These are phyloP conservation scores for Thalassoma bifasciatum DNA, from an alignment of 2,113 vertebrate species.

Conservation along the genomic window DNA sequence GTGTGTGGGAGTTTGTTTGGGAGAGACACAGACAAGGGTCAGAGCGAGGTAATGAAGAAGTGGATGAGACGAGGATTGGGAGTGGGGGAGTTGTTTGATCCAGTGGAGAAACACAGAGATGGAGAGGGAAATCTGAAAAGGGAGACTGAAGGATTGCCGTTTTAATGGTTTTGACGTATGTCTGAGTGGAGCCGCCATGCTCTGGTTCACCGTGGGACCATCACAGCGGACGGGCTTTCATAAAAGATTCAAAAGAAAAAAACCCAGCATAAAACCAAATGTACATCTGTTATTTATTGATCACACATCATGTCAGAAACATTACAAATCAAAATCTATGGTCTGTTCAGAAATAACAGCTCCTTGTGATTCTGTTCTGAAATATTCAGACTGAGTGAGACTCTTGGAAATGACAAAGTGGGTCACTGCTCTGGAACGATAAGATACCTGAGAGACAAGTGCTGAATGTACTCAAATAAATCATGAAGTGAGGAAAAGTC, in stretches of 20 bases:
- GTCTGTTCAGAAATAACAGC: background rate
- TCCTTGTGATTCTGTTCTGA: background rate
- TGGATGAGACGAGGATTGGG: slow-evolving; percentile 32
- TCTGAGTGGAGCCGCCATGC: background rate
- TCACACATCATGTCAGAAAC: background rate
- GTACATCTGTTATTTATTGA: background rate
- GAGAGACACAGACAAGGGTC: slow-evolving; percentile 15
- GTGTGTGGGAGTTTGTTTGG: background rate
- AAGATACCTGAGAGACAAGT: background rate
- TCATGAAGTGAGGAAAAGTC: background rate
- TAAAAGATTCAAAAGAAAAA: slow-evolving; percentile 10
- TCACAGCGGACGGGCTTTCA: slow-evolving; percentile 10
- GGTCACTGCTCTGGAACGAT: background rate
- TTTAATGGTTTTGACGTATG: slow-evolving; percentile 26
- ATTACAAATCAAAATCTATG: background rate
- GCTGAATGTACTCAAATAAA: background rate
- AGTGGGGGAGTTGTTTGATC: slow-evolving; percentile 10
- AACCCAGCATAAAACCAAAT: background rate
- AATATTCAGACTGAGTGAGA: background rate
- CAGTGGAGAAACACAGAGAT: background rate
- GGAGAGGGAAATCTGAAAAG: slow-evolving; percentile 1
- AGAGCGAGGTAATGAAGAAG: slow-evolving; percentile 26
- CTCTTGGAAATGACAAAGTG: background rate
- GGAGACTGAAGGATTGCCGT: slow-evolving; percentile 23
- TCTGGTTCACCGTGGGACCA: slow-evolving; percentile 9